phyloP scores from a whole-genome alignment of 2,888 invertebrate genomes.

The Agrotis ipsilon region DNA sequence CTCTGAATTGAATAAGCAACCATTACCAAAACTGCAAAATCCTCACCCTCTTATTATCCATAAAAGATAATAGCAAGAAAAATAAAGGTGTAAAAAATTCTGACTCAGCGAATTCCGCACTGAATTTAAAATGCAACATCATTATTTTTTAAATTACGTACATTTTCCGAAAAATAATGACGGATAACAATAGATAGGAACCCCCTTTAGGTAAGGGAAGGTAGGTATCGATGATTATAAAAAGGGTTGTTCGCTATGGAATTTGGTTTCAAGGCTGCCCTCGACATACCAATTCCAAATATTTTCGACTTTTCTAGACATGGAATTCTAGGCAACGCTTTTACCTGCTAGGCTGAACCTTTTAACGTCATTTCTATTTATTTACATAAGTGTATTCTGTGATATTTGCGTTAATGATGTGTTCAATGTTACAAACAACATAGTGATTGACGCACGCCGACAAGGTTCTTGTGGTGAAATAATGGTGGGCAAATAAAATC shows the following conservation, averaged over 20 bases:
- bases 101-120: conserved; percentile 31
- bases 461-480: conserved; percentile 33
- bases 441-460: conserved; percentile 27
- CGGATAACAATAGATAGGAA: not conserved
- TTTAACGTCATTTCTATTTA: not conserved
- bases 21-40: conserved; percentile 30
- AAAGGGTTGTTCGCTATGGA: not conserved
- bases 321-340: conserved; percentile 8
- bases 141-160: conserved; percentile 17
- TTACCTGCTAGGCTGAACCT: not conserved
- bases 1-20: conserved; percentile 22
- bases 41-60: conserved; percentile 23
- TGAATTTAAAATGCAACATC: conserved; percentile 41
- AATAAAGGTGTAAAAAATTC: conserved; percentile 21
- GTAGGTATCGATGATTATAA: not conserved
- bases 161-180: not conserved
- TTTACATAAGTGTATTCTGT: conserved; percentile 1
- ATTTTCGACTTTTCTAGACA: not conserved
- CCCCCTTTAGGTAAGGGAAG: not conserved
- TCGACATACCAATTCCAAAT: not conserved
- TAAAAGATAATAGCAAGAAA: not conserved
- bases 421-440: conserved; percentile 24
- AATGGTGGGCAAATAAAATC: conserved; percentile 37
- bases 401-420: conserved; percentile 30
- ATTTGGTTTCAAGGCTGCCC: not conserved